Base-by-base conservation (phyloP, 2,113 vertebrate genomes). In the Progne subis region DNA sequence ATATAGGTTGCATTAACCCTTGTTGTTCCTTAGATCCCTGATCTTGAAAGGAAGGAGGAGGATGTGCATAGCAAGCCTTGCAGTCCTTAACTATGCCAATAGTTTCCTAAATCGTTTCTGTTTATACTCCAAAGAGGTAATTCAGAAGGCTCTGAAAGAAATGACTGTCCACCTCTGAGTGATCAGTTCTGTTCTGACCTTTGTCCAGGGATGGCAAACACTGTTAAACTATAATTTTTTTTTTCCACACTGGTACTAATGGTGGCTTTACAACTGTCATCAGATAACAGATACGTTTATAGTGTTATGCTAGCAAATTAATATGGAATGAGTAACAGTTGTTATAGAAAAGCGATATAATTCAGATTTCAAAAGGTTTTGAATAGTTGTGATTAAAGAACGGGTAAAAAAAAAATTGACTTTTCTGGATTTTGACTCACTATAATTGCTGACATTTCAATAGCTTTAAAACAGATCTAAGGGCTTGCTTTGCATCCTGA, bases 391-490 rank as follows among this genome's bases (percentile, higher is more conserved):
- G 81, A 64, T 89, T 91, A 68, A 88, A 76, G 37, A 83, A 59
- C 26, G 32, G 47, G 25, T 88, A 4, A 82, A 90, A 90, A 90
- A 37, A 37, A 92, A 88, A 3, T 5, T 26, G 6, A 67, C 39
- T 88, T 76, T 85, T 85, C n/a, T 75, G 37, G 65, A 70, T 82
- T 88, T 82, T 92, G 3, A 3, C 61, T 94, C 37, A 7, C 24
- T 82, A 9, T 60, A 92, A 86, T 78, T 88, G 80, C n/a, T 92
- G 87, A 44, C 68, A 72, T 86, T 92, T 95, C 67, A 88, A 60
- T 80, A 60, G 64, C 83, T 88, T 91, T 76, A 64, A 77, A 86
- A 83, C 12, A 72, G 43, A 86, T 76, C 41, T 80, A 63, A 85
- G 26, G 53, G 56, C 28, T 82, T 23, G 6, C 32, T 92, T 92